Conservation (phyloP, 2,797 vertebrate species). For the Anabacerthia variegaticeps region DNA sequence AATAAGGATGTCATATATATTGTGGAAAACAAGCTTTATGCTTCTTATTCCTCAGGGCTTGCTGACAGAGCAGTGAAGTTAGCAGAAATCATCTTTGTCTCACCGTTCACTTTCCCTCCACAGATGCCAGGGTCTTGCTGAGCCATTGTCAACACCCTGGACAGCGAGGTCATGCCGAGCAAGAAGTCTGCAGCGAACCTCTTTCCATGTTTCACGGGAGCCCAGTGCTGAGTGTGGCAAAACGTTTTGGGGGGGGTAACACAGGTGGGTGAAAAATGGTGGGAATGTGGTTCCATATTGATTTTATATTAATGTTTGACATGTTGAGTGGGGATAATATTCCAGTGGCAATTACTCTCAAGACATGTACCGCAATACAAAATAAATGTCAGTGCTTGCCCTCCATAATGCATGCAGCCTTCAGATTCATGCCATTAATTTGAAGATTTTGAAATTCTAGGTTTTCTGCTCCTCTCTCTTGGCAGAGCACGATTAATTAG, state of each 20-base stretch:
- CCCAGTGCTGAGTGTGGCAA: neutral
- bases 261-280: slow-evolving; percentile 72
- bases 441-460: neutral
- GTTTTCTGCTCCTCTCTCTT: neutral
- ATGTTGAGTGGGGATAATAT: slow-evolving; percentile 35
- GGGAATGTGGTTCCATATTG: neutral
- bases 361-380: neutral
- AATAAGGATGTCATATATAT: slow-evolving; percentile 25
- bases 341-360: slow-evolving; percentile 16
- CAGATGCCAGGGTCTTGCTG: slow-evolving; percentile 57
- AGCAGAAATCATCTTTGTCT: slow-evolving; percentile 14
- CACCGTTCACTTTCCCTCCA: slow-evolving; percentile 56
- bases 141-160: neutral
- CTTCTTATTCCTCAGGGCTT: slow-evolving; percentile 16
- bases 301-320: slow-evolving; percentile 65
- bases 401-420: neutral
- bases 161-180: neutral
- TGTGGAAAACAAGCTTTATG: slow-evolving; percentile 29
- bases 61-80: slow-evolving; percentile 22
- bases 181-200: neutral
- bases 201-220: neutral
- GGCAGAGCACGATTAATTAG: neutral
- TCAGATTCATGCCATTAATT: neutral
- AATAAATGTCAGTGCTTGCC: slow-evolving; percentile 12
- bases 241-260: neutral